Percentiles rank a stretch among this genome's conserved stretches.
Evolutionary conservation across 2,113 vertebrate species (phyloP).

Genomic region (Phalacrocorax carbo): DNA sequence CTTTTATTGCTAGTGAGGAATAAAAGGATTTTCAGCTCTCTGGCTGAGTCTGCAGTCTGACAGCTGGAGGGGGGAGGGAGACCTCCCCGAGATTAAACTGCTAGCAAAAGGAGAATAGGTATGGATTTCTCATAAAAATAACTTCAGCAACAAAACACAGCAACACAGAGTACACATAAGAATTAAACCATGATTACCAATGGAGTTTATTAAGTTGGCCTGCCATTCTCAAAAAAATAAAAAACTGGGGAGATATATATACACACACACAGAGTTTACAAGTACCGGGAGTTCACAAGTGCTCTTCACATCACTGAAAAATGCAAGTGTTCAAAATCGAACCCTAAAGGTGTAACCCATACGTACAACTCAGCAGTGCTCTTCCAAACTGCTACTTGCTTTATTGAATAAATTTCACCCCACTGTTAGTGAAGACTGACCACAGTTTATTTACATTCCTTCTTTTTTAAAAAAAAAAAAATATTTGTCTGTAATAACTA

Average conservation of each 20-base stretch:
- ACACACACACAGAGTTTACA: not conserved
- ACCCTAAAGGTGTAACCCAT: not conserved
- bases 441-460: not conserved
- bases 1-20: slow-evolving; percentile 42
- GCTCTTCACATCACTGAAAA: not conserved
- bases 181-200: not conserved
- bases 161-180: not conserved
- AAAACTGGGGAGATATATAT: no score
- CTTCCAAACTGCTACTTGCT: not conserved
- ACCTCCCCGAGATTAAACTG: not conserved
- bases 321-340: not conserved
- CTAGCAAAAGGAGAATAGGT: not conserved
- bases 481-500: not conserved
- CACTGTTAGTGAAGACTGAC: fast-evolving
- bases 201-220: not conserved
- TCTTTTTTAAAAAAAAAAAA: no score
- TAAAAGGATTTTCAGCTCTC: slow-evolving; percentile 49
- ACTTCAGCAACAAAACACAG: slow-evolving; percentile 16
- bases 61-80: not conserved
- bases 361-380: fast-evolving
- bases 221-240: not conserved
- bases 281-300: not conserved
- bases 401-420: fast-evolving
- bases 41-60: not conserved
- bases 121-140: slow-evolving; percentile 35